Percentiles rank a stretch among this genome's conserved stretches.
Evolutionary conservation across 2,113 vertebrate species (phyloP).

Genomic region (Bothrops jararaca): DNA sequence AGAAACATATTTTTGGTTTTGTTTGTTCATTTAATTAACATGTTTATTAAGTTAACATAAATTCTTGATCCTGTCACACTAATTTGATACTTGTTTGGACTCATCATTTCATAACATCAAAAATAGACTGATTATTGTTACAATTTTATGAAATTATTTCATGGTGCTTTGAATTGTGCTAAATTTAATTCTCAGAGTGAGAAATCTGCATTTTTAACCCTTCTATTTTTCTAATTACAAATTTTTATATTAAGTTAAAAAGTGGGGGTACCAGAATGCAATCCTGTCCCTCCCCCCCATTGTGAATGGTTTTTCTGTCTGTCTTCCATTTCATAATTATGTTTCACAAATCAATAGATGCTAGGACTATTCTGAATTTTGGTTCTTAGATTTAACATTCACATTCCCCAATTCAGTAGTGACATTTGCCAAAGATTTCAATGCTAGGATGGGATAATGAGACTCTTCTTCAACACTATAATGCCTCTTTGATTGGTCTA

Average conservation of each 20-base stretch:
- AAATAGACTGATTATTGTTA: conserved; percentile 41
- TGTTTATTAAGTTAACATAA: conserved; percentile 37
- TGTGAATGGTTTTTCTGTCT: neutral
- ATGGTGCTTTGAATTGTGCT: conserved; percentile 42
- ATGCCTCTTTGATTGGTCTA: neutral
- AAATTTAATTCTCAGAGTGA: conserved; percentile 36
- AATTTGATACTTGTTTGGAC: conserved; percentile 50
- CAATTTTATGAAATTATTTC: conserved; percentile 32
- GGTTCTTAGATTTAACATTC: neutral
- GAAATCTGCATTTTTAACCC: conserved; percentile 40
- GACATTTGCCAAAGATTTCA: neutral
- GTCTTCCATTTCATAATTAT: neutral
- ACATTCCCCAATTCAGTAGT: neutral
- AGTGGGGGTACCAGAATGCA: neutral
- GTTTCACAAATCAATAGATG: neutral
- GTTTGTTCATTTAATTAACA: conserved; percentile 48
- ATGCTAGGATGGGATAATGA: neutral
- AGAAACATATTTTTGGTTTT: conserved; percentile 44
- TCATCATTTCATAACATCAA: conserved; percentile 44
- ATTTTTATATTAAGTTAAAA: neutral
- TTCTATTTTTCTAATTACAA: neutral
- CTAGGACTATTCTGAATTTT: neutral
- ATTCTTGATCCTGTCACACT: conserved; percentile 47
- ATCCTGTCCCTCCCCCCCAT: neutral
- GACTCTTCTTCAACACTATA: neutral